Percentiles rank a stretch among this genome's conserved stretches.
Evolutionary conservation across 2,888 invertebrate genomes (phyloP).

Genomic region (Acrobasis repandana): DNA sequence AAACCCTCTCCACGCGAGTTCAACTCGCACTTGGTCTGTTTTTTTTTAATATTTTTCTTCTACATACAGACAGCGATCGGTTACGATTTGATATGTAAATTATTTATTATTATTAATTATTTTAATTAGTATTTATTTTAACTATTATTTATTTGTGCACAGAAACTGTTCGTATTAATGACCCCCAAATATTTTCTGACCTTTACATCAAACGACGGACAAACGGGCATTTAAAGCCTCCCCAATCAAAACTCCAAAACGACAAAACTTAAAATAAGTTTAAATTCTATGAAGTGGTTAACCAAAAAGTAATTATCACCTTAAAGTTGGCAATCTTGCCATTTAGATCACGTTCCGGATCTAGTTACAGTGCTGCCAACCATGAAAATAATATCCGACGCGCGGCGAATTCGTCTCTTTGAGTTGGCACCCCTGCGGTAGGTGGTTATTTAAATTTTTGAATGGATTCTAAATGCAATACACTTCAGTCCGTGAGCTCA

Average conservation of each 20-base stretch:
- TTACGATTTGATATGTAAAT: too few relatives aligned
- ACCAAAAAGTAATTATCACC: conserved; percentile 39
- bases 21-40: too few relatives aligned
- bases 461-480: conserved; percentile 22
- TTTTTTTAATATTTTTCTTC: too few relatives aligned
- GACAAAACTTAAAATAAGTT: conserved; percentile 11
- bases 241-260: conserved; percentile 8
- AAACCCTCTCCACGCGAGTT: too few relatives aligned
- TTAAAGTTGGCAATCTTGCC: conserved; percentile 40
- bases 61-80: too few relatives aligned
- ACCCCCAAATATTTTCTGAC: too few relatives aligned
- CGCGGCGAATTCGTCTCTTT: conserved; percentile 63
- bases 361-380: conserved; percentile 69
- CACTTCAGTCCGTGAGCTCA: conserved; percentile 12
- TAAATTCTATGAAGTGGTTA: conserved; percentile 27
- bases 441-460: conserved; percentile 35
- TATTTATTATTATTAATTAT: too few relatives aligned
- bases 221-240: too few relatives aligned
- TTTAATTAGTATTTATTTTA: too few relatives aligned
- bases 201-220: too few relatives aligned
- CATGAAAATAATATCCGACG: conserved; percentile 77
- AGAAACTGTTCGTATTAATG: too few relatives aligned
- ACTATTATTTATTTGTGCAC: too few relatives aligned
- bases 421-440: conserved; percentile 54
- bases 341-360: conserved; percentile 56